Percentiles rank a stretch among this genome's conserved stretches.
phyloP scores from a whole-genome alignment of 2,888 invertebrate species.

The Clanis bilineata region DNA sequence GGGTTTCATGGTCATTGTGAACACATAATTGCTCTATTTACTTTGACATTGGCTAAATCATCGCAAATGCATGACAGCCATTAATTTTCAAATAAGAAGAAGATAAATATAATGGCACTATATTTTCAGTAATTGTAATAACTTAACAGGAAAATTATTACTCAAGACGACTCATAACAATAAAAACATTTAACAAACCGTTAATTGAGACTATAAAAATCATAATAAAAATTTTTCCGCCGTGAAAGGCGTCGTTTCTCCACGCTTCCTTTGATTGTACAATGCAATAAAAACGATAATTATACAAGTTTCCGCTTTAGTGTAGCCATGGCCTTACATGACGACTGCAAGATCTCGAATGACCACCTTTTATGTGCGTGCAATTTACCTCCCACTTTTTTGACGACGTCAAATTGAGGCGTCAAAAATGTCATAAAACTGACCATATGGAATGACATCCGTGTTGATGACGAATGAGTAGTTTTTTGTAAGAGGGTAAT shows the following conservation, averaged over 20 bases:
- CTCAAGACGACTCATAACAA: not conserved
- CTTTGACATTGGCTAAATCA: no score
- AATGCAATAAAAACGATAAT: slow-evolving; percentile 17
- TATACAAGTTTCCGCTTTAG: slow-evolving; percentile 19
- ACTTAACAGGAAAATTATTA: not conserved
- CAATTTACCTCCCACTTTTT: slow-evolving; percentile 11
- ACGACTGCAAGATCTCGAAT: slow-evolving; percentile 16
- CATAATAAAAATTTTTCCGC: slow-evolving; percentile 4
- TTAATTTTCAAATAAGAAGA: no score
- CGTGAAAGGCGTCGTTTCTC: slow-evolving; percentile 10
- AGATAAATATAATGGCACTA: no score
- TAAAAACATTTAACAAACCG: not conserved
- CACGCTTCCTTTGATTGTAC: not conserved
- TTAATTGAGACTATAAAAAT: slow-evolving; percentile 3
- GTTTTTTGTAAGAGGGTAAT: not conserved
- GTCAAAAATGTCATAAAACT: slow-evolving; percentile 7
- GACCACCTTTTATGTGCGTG: slow-evolving; percentile 1
- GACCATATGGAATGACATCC: not conserved
- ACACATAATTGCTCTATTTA: no score
- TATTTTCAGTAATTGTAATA: not conserved
- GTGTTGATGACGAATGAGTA: not conserved
- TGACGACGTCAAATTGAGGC: slow-evolving; percentile 1
- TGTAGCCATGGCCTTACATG: slow-evolving; percentile 27
- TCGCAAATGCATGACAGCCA: no score
- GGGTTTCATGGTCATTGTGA: no score